Evolutionary conservation across 2,797 vertebrate species (phyloP).

Genomic region (Sebastes minor): DNA sequence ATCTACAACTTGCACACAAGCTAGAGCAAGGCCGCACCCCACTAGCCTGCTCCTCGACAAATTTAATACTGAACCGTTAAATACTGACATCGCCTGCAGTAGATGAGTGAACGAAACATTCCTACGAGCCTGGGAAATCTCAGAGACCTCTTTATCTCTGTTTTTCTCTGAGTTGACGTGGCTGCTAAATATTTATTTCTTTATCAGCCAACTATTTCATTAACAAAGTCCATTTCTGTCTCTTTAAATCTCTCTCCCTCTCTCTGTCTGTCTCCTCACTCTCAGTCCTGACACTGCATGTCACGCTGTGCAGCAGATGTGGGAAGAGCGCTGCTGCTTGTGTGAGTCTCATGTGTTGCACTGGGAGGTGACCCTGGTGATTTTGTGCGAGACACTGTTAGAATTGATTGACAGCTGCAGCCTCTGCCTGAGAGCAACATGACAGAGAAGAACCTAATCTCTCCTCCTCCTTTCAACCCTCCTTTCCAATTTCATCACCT

Average conservation of each 20-base stretch:
- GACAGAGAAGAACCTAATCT: conserved; percentile 60
- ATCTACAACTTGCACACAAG: conserved; percentile 39
- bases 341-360: conserved; percentile 56
- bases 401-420: conserved; percentile 64
- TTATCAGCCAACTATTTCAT: background rate
- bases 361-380: conserved; percentile 65
- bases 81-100: conserved; percentile 15
- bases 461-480: conserved; percentile 28
- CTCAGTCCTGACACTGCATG: background rate
- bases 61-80: conserved; percentile 33
- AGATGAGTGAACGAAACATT: conserved; percentile 16
- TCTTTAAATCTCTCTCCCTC: background rate
- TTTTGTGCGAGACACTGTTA: conserved; percentile 46
- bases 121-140: background rate
- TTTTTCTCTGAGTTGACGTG: conserved; percentile 18
- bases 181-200: background rate
- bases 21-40: conserved; percentile 24
- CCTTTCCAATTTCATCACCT: conserved; percentile 56
- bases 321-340: conserved; percentile 29
- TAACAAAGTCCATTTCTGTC: background rate
- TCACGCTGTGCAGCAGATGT: conserved; percentile 47
- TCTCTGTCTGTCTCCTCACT: background rate
- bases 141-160: background rate
- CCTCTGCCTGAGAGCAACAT: conserved; percentile 46
- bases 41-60: conserved; percentile 15